Evolutionary conservation across 2,888 invertebrate genomes (phyloP), one percentile per base, ranked within the genome.

Genomic region (Heteromurus nitidus): DNA sequence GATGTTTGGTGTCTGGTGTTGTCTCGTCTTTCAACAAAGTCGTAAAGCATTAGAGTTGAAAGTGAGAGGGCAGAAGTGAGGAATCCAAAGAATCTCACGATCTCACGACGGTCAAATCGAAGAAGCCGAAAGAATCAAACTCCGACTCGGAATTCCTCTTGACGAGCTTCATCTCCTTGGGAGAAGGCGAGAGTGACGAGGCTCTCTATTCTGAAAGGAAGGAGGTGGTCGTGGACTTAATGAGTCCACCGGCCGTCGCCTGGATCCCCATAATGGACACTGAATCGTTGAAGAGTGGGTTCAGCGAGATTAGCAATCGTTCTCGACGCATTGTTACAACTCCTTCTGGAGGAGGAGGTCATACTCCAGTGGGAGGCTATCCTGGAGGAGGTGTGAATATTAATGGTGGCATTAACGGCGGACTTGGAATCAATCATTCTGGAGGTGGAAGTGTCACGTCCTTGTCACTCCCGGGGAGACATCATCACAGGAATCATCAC

Each of bases 221-320:
- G 22, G 79, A 55, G 65, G 72, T 16, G 67, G 65, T 76, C 67
- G 80, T 80, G 74, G 80, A 68, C 70, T 75, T 53, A 81, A 84
- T 84, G 83, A 82, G 81, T 84, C 83, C 83, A 77, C 83, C 83
- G 82, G 77, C 75, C 74, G 83, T 82, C 44, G 77, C 83, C 70
- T 84, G 83, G 83, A 84, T 84, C 67, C 81, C 83, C 65, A 72
- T 62, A 24, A 96, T 96, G 96, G 97, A 97, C 92, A 96, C 95
- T 88, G 97, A 97, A 91, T 96, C 96, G 88, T 94, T 97, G 88
- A 94, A 96, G 89, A 97, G 97, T 75, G 92, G 91, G 86, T 90
- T 91, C 88, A 92, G 92, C 89, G 96, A 96, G 91, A 93, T 95
- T 88, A 96, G 96, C 90, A 93, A 95, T 89, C 93, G 95, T 13